Evolutionary conservation across 2,113 vertebrate genomes (phyloP), one percentile per base, ranked within the genome.

Genomic region (Mesocricetus auratus): DNA sequence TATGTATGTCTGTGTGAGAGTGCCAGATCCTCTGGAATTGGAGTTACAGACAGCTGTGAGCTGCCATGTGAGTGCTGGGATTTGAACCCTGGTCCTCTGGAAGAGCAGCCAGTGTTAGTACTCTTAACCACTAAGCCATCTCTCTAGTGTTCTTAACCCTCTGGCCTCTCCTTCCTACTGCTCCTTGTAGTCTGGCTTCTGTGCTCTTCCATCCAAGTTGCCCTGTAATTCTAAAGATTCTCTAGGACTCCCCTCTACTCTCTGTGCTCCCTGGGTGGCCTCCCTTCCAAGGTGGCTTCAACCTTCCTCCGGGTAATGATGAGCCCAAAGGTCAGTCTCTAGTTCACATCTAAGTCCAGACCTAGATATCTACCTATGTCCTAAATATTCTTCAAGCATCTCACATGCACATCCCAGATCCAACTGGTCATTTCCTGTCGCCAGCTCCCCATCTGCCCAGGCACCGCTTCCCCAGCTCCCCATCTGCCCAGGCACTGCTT

Each of bases 391-490:
- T 60, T 16, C 16, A 26, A 47, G 71, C 39, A 50, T 9, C 92
- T n/a, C 60, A 47, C n/a, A 45, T 0, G 0, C 7, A 5, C 15
- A 60, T 16, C 85, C 22, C 4, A 58, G 92, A 29, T 7, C 5
- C 16, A 90, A 4, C 12, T 56, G 4, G 7, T n/a, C 77, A 31
- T n/a, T 91, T 77, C 66, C 91, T 50, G 42, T 5, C 1, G 42
- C 31, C 5, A 11, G 7, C 50, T 60, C 60, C 8, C 6, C 19
- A 13, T 0, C 47, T 1, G 1, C 0, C 26, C 88, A 68, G 39
- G 45, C 33, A 31, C 8, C 45, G 10, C 36, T 4, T 39, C 66
- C 78, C 47, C 50, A 5, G 5, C 5, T 60, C 58, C 8, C 8
- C 19, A 13, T 0, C 47, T 1, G 1, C 0, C 26, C 88, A 68